Evolutionary conservation across 2,888 invertebrate species (phyloP).

Genomic region (Labia minor): DNA sequence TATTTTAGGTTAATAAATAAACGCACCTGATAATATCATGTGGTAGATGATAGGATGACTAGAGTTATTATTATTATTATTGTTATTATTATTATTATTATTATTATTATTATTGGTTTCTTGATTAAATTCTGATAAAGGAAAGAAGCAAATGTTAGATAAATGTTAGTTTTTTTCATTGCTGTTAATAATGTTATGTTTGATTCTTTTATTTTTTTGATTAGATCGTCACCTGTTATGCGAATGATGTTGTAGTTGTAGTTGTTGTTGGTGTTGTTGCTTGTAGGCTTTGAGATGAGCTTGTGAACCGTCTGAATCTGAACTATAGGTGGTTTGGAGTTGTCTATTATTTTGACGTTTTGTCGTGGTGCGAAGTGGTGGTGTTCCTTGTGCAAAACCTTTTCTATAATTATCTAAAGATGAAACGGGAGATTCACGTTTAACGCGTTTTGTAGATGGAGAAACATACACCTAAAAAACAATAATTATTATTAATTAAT

Average conservation of each 20-base stretch:
- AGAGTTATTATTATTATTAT: no score
- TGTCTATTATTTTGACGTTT: conserved; percentile 24
- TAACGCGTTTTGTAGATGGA: not conserved
- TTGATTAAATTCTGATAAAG: not conserved
- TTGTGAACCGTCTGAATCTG: conserved; percentile 44
- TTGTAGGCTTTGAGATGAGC: conserved; percentile 30
- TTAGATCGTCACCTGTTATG: conserved; percentile 24
- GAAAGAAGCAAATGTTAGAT: not conserved
- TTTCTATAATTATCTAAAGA: conserved; percentile 56
- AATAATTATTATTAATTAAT: not conserved
- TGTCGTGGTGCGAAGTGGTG: conserved; percentile 38
- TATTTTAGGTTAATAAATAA: not conserved
- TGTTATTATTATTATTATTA: no score
- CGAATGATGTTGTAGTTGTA: conserved; percentile 8
- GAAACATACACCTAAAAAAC: not conserved
- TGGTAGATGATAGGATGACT: not conserved
- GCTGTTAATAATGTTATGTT: not conserved
- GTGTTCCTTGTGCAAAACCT: conserved; percentile 59
- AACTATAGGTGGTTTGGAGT: conserved; percentile 33
- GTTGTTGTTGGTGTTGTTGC: not conserved
- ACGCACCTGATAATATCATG: not conserved
- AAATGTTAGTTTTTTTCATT: not conserved
- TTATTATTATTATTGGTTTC: not conserved
- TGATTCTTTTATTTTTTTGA: no score
- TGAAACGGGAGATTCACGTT: conserved; percentile 27